Conservation (phyloP, 2,797 vertebrate species). For the Acanthornis magna region DNA sequence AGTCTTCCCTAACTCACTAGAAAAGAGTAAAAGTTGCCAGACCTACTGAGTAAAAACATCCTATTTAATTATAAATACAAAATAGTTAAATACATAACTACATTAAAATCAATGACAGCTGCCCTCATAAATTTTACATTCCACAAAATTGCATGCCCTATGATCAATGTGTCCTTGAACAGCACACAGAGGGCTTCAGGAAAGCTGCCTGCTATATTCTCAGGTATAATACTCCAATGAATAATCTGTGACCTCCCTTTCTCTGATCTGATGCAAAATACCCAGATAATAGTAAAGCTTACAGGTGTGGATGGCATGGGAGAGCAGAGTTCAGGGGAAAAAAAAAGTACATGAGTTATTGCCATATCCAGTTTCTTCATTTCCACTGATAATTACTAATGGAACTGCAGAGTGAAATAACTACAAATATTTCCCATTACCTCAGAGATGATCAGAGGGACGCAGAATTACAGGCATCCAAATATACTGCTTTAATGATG, state of each 20-base stretch:
- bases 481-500: neutral
- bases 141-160: neutral
- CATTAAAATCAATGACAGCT: neutral
- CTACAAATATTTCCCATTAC: neutral
- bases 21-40: neutral
- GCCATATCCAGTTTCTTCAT: neutral
- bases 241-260: neutral
- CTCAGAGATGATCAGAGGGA: neutral
- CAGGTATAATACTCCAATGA: neutral
- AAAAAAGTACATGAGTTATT: neutral
- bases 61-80: neutral
- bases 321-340: neutral
- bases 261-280: neutral
- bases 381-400: neutral
- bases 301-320: rapidly evolving
- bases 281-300: neutral
- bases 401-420: neutral
- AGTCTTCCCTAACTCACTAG: neutral
- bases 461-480: neutral
- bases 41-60: neutral
- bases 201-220: neutral
- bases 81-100: neutral
- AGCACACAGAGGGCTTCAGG: neutral
- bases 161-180: neutral
- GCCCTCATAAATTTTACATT: neutral